A percentile compares a stretch with the other conserved stretches of the same genome.
These are phyloP conservation scores for Eubasilissa splendida DNA, from an alignment of 2,888 invertebrate species.

Conservation along the genomic window DNA sequence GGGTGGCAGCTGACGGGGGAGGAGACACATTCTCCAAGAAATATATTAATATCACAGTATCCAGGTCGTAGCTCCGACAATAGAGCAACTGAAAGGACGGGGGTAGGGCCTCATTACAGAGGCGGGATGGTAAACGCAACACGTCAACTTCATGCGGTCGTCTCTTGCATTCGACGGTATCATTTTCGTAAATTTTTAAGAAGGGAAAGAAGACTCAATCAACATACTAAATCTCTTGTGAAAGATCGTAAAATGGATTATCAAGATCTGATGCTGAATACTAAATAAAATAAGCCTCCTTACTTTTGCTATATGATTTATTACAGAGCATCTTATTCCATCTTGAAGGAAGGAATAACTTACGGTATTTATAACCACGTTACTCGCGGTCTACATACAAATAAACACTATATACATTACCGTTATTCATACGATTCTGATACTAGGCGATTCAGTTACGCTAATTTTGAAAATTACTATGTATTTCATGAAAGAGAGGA, in stretches of 20 bases:
- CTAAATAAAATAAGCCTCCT: slow-evolving; percentile 1
- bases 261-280: neutral
- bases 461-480: too few relatives aligned
- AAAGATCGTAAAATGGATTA: neutral
- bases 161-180: neutral
- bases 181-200: too few relatives aligned
- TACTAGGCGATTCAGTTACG: too few relatives aligned
- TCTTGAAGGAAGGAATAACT: neutral
- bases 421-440: too few relatives aligned
- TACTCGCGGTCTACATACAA: neutral
- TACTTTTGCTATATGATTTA: slow-evolving; percentile 7
- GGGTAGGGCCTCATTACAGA: neutral
- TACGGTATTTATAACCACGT: neutral
- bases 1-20: neutral
- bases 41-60: slow-evolving; percentile 19
- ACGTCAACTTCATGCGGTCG: slow-evolving; percentile 7
- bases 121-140: slow-evolving; percentile 12
- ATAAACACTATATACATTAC: too few relatives aligned
- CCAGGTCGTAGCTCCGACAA: neutral
- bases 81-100: slow-evolving; percentile 13
- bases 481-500: too few relatives aligned
- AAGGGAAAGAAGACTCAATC: neutral
- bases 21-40: slow-evolving; percentile 1
- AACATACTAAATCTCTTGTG: neutral
- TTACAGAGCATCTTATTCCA: neutral